Base-by-base conservation (phyloP, 2,797 vertebrate genomes). In the Gallinago stenura region DNA sequence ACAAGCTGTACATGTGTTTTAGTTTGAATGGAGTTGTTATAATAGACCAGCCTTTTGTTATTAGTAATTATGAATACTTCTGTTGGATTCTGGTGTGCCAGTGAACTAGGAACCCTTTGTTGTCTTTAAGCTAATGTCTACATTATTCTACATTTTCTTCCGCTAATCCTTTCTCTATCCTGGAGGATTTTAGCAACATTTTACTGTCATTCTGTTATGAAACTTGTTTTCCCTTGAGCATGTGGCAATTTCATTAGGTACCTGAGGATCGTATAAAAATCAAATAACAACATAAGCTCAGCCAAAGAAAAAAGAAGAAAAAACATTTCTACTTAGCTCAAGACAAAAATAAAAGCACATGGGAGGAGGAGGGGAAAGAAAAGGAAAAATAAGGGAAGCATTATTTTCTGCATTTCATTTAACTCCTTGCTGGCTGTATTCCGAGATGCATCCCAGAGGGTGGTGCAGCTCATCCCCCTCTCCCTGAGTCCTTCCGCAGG, bases 331-430 rank as follows among this genome's bases (percentile, higher is more conserved):
- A 50, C 69, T 93, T 70, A 64, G 83, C 54, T 92, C 57, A 69
- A 85, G 84, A 91, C 72, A 94, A 96, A 96, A 96, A 95, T 90
- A 97, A 95, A 97, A 92, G 73, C 86, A 92, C 88, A 94, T 83
- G 76, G 77, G 60, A 90, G 81, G 83, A 92, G 68, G 82, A 80
- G 37, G 54, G 83, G 45, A 83, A 79, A 33, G n/a, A 61, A 58
- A 46, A 25, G 61, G 8, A 53, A 70, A 61, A 95, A 83, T 9
- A 73, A 86, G 16, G 28, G 51, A 87, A 89, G 37, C 62, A 68
- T 79, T 73, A 87, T 83, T 86, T 90, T 73, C 31, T 80, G 66
- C 26, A 31, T 25, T 82, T 58, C 46, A n/a, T 72, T 95, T 96
- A 94, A 96, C 91, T 79, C 89, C 51, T 92, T 76, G 62, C 71